Evolutionary conservation across 2,797 vertebrate genomes (phyloP).

Genomic region (Apogon hyalosoma): DNA sequence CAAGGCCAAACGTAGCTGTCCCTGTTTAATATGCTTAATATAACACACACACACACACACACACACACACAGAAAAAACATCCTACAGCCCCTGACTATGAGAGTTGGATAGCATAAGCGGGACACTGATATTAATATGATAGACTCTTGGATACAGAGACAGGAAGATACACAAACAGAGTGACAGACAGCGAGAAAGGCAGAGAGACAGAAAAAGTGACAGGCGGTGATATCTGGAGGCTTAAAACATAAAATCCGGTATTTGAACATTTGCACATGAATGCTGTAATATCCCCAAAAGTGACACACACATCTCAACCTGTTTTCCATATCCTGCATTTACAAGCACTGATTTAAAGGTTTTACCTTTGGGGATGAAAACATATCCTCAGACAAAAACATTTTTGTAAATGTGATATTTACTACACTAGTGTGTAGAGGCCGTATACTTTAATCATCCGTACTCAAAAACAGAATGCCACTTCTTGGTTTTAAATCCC

Average conservation of each 20-base stretch:
- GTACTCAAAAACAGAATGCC: slow-evolving; percentile 42
- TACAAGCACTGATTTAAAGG: slow-evolving; percentile 48
- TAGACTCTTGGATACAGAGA: slow-evolving; percentile 25
- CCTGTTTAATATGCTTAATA: slow-evolving; percentile 29
- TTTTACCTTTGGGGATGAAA: slow-evolving; percentile 41
- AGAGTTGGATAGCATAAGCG: slow-evolving; percentile 20
- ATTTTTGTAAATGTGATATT: slow-evolving; percentile 42
- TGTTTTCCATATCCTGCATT: slow-evolving; percentile 40
- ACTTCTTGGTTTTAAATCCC: slow-evolving; percentile 74
- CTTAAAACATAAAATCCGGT: slow-evolving; percentile 53
- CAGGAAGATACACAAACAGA: slow-evolving; percentile 33
- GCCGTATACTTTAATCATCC: slow-evolving; percentile 55
- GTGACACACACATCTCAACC: slow-evolving; percentile 39
- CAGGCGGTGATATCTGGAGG: slow-evolving; percentile 55
- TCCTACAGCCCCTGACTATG: slow-evolving; percentile 5
- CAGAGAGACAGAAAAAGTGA: slow-evolving; percentile 45
- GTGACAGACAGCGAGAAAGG: slow-evolving; percentile 35
- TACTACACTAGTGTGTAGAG: slow-evolving; percentile 43
- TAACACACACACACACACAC: slow-evolving; percentile 10
- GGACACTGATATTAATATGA: slow-evolving; percentile 35
- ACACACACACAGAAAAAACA: slow-evolving; percentile 22
- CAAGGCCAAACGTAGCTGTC: slow-evolving; percentile 37
- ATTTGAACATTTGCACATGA: slow-evolving; percentile 65
- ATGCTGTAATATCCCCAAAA: slow-evolving; percentile 47
- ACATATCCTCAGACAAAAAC: slow-evolving; percentile 41